Evolutionary conservation across 2,797 vertebrate species (phyloP).

Genomic region (Phataginus tricuspis): DNA sequence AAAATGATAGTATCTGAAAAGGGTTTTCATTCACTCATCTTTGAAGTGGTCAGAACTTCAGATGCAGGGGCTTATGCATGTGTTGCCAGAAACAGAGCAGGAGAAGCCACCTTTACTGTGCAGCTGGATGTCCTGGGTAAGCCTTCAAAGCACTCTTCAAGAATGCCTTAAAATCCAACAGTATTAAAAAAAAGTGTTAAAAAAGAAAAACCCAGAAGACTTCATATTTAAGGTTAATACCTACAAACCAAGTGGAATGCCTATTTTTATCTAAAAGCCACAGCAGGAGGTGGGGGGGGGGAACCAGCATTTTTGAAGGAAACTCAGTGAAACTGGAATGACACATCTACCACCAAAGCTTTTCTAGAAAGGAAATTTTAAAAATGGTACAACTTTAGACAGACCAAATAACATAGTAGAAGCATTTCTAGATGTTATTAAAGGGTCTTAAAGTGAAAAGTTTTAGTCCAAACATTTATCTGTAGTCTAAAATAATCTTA

Average conservation of each 20-base stretch:
- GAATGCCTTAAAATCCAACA: neutral
- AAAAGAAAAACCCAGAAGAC: neutral
- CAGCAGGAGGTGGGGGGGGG: rapidly evolving
- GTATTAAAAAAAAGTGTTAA: conserved; percentile 1
- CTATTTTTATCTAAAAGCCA: conserved; percentile 7
- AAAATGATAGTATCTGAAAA: conserved; percentile 99
- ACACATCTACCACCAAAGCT: neutral
- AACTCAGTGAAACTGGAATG: conserved; percentile 12
- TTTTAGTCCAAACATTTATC: conserved; percentile 1
- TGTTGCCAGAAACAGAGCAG: conserved; percentile 94
- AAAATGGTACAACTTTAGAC: neutral
- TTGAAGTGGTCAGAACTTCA: conserved; percentile 94
- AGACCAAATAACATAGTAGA: neutral
- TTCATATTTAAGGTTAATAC: conserved; percentile 18
- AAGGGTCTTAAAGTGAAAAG: neutral
- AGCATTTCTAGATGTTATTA: conserved; percentile 2
- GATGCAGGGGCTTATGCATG: conserved; percentile 95
- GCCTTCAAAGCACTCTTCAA: conserved; percentile 50
- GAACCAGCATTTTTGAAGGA: neutral
- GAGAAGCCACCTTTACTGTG: conserved; percentile 92
- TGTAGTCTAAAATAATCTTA: conserved; percentile 10
- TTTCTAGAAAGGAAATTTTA: conserved; percentile 39
- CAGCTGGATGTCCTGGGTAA: conserved; percentile 94
- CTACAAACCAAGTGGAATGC: neutral
- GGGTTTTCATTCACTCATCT: conserved; percentile 96